Evolutionary conservation across 2,888 invertebrate genomes (phyloP), one percentile per base, ranked within the genome.

Genomic region (Drosophila quinaria): DNA sequence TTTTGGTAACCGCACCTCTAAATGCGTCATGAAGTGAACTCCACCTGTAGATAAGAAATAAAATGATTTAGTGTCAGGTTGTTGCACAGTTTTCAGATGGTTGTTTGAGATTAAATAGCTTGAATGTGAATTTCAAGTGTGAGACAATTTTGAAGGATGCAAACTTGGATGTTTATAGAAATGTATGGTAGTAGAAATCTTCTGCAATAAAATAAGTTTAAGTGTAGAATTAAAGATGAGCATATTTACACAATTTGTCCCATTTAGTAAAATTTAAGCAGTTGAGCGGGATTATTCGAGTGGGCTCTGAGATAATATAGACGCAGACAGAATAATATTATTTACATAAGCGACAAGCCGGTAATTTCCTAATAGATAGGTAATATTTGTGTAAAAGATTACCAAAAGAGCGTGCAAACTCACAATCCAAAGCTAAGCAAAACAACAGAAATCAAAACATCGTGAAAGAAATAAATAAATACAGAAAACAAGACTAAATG

Each of bases 401-500:
- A 77, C 54, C 68, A 58, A 66, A 64, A 56, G 46, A 52, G 37
- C 54, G 47, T 42, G 39, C 52, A 75, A 69, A 80, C 70, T 70
- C 66, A 67, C 59, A 82, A 65, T 67, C 73, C 71, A 62, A 44
- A 33, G 63, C 37, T 54, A 70, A 55, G 63, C 35, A 64, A 67
- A 67, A 60, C 64, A 65, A 73, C 80, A 74, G 65, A 87, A 78
- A 87, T 78, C 76, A 70, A 87, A 79, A 74, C 77, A 67, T 77
- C 70, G 64, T 78, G 72, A 81, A 66, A 78, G 41, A 58, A 37
- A 64, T 35, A 58, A 56, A 39, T 39, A 54, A 11, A 22, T 37
- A 56, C 31, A 41, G 55, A 50, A 70, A 39, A 63, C 50, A 46
- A 65, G 60, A 78, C 78, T 82, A 85, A 78, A 87, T 75, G 70